Evolutionary conservation across 2,797 vertebrate species (phyloP), one percentile per base, ranked within the genome.

Genomic region (Pipistrellus kuhlii): DNA sequence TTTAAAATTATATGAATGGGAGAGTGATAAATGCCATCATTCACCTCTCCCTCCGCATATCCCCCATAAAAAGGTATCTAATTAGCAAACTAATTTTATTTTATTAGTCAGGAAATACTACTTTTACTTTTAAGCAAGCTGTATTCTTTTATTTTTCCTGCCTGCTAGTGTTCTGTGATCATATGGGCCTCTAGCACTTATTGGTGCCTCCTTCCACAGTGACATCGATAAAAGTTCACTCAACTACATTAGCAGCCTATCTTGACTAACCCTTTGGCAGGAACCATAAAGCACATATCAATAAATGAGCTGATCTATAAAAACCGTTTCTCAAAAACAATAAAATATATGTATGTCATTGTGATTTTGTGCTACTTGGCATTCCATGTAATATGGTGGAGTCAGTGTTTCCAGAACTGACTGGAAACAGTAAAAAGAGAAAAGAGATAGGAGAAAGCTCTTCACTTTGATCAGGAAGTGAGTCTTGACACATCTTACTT

Each of bases 311-410:
- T 83, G 11, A 82, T 73, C 0, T 77, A 80, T 62, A 51, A 83
- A 78, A 92, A 46, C n/a, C 27, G 68, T 41, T 55, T 90, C 41
- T 90, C 41, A 32, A 53, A 94, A 83, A 48, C 17, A 81, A n/a
- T 53, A 53, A 89, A 51, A 32, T 59, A 86, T 2, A 12, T 14
- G 0, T 23, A 21, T 51, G 5, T 59, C 32, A 38, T 25, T 35
- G 9, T 32, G 44, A n/a, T 14, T 80, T 91, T 59, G 18, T 83
- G 41, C n/a, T 38, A 13, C 68, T 53, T 83, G 17, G 18, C 30
- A 48, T 80, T 38, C 32, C 15, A 80, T 18, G 2, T 44, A 27
- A 44, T 27, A 15, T 35, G 64, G 25, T 68, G 62, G 18, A 76
- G 66, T 18, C 21, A 32, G 10, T 4, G 62, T 77, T 48, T 41